Evolutionary conservation across 2,113 vertebrate species (phyloP).

Genomic region (Atractosteus spatula): DNA sequence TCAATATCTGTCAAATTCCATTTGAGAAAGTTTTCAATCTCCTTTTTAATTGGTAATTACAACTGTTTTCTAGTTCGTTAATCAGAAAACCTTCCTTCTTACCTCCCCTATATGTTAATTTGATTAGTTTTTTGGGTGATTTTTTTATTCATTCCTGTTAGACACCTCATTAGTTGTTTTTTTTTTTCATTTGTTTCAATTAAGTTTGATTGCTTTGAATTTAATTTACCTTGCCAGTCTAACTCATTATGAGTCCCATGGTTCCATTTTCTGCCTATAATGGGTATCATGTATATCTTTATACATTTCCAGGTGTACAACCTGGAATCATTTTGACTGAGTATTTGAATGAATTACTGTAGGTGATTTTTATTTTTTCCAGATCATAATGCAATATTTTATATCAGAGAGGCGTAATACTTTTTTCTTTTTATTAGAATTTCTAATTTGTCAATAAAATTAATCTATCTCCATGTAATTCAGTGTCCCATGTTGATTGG

Average conservation of each 20-base stretch:
- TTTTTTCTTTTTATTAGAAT: too few relatives aligned
- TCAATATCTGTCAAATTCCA: not conserved
- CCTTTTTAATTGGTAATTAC: not conserved
- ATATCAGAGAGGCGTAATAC: too few relatives aligned
- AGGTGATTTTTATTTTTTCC: too few relatives aligned
- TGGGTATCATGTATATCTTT: too few relatives aligned
- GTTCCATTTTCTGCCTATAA: not conserved
- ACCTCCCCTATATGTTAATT: conserved; percentile 1
- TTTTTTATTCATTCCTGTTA: not conserved
- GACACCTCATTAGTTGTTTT: not conserved
- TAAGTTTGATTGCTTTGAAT: conserved; percentile 16
- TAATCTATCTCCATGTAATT: too few relatives aligned
- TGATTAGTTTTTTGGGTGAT: not conserved
- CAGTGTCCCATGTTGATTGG: too few relatives aligned
- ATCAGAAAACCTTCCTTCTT: not conserved
- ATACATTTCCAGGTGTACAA: too few relatives aligned
- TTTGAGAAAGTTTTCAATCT: not conserved
- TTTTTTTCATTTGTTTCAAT: conserved; percentile 5
- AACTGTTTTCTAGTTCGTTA: not conserved
- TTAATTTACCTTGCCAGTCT: not conserved
- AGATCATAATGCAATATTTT: too few relatives aligned
- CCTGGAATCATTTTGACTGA: too few relatives aligned
- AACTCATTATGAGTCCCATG: not conserved
- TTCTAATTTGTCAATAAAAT: too few relatives aligned
- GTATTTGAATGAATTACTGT: too few relatives aligned